phyloP scores from a whole-genome alignment of 2,797 vertebrate species.

The Cuniculus paca region DNA sequence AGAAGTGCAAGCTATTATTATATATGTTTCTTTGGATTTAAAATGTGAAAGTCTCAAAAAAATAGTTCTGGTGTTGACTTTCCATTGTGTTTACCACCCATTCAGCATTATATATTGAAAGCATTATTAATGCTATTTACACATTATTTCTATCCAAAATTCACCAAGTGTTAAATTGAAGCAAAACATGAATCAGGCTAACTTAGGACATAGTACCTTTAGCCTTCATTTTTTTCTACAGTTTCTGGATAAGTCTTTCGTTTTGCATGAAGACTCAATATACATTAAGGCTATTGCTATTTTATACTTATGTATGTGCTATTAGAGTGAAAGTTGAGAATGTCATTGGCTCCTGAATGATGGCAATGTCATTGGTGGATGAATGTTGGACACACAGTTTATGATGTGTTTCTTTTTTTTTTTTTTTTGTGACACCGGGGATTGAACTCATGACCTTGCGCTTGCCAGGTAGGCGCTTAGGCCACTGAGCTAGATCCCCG shows the following conservation, averaged over 20 bases:
- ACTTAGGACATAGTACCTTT: neutral
- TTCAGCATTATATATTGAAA: conserved; percentile 7
- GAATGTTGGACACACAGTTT: neutral
- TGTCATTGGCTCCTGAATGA: neutral
- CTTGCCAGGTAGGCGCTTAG: no score
- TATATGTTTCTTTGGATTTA: neutral
- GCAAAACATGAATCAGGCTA: neutral
- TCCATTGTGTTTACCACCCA: neutral
- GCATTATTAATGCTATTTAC: neutral
- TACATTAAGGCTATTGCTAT: neutral
- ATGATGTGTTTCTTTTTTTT: conserved; percentile 35
- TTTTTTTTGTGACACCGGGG: no score
- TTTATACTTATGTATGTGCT: neutral
- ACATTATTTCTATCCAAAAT: conserved; percentile 7
- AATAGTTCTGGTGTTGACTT: neutral
- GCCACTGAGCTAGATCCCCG: no score
- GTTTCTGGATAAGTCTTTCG: neutral
- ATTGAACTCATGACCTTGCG: no score
- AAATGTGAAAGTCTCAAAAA: conserved; percentile 19
- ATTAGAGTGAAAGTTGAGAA: neutral
- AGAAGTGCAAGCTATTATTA: conserved; percentile 13
- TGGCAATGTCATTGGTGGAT: neutral
- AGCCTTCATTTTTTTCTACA: neutral
- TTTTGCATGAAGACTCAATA: neutral
- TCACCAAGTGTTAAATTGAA: neutral